Percentiles rank a stretch among this genome's conserved stretches.
These are phyloP conservation scores for Kryptolebias marmoratus DNA, from an alignment of 2,113 vertebrate species.

Conservation along the genomic window DNA sequence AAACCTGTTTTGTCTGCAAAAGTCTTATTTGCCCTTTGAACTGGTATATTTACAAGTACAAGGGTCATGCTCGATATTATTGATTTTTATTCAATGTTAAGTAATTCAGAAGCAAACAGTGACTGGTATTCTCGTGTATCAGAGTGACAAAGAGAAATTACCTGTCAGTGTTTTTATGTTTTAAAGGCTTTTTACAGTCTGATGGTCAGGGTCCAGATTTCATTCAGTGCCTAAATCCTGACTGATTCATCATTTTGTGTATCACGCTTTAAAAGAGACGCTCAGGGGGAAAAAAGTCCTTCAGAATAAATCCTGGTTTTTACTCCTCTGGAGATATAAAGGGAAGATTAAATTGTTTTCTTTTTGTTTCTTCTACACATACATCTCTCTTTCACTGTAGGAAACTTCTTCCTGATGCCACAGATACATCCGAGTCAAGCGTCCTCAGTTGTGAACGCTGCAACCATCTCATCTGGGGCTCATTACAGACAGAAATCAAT, in stretches of 20 bases:
- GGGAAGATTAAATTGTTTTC: conserved; percentile 25
- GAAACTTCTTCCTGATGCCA: not conserved
- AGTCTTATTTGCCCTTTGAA: too few relatives aligned
- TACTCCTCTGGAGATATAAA: conserved; percentile 35
- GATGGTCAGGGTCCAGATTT: not conserved
- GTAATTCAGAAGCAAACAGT: too few relatives aligned
- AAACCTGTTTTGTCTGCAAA: too few relatives aligned
- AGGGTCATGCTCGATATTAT: too few relatives aligned
- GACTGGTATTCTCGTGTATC: too few relatives aligned
- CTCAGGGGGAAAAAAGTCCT: conserved; percentile 35
- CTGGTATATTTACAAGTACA: too few relatives aligned
- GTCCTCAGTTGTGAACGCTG: conserved; percentile 1
- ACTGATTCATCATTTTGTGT: conserved; percentile 3
- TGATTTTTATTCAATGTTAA: too few relatives aligned
- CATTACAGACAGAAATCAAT: conserved; percentile 25
- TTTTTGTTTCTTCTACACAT: not conserved
- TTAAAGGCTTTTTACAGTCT: too few relatives aligned
- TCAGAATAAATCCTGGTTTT: conserved; percentile 42
- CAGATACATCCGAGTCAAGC: conserved; percentile 23
- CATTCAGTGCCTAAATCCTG: not conserved
- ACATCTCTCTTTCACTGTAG: too few relatives aligned
- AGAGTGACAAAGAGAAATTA: too few relatives aligned
- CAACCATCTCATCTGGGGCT: conserved; percentile 6
- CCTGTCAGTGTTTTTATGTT: too few relatives aligned
- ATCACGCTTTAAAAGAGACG: conserved; percentile 33